Percentiles rank a stretch among this genome's conserved stretches.
phyloP scores from a whole-genome alignment of 2,888 invertebrate genomes.

The Hirtodrosophila duncani region DNA sequence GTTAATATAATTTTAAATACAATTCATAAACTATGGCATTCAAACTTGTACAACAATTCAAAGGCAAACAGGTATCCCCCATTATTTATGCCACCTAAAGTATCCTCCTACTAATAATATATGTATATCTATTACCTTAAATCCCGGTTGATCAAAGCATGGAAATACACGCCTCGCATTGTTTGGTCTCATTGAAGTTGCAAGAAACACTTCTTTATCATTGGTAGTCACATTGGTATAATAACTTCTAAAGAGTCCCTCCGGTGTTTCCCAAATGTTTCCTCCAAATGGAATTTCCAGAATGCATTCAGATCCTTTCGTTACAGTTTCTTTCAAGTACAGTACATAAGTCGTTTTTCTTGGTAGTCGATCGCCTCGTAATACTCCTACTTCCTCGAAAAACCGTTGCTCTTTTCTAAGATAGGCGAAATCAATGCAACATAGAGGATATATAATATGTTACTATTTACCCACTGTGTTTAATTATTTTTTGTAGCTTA shows the following conservation, averaged over 20 bases:
- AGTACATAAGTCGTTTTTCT: conserved; percentile 83
- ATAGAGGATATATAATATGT: background rate
- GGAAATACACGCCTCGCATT: conserved; percentile 88
- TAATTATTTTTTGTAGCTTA: conserved; percentile 74
- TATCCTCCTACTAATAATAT: no score
- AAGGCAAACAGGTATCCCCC: no score
- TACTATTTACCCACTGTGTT: conserved; percentile 39
- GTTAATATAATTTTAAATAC: no score
- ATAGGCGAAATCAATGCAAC: no score
- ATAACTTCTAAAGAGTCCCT: conserved; percentile 85
- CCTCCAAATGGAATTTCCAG: conserved; percentile 84
- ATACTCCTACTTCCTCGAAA: conserved; percentile 53
- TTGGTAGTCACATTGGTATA: conserved; percentile 79
- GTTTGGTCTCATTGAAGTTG: conserved; percentile 85
- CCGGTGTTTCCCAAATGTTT: conserved; percentile 82
- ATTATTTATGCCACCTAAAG: no score
- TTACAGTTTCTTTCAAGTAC: conserved; percentile 81
- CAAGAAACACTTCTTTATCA: conserved; percentile 80
- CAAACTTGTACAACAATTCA: no score
- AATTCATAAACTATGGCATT: no score
- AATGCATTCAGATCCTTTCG: conserved; percentile 81
- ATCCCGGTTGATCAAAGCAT: conserved; percentile 88
- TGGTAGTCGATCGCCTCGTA: conserved; percentile 80
- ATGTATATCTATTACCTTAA: conserved; percentile 85
- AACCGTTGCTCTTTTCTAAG: no score